A percentile compares a stretch with the other conserved stretches of the same genome.
Conservation (phyloP, 2,797 vertebrate genomes). For the Pangasius macronema region DNA sequence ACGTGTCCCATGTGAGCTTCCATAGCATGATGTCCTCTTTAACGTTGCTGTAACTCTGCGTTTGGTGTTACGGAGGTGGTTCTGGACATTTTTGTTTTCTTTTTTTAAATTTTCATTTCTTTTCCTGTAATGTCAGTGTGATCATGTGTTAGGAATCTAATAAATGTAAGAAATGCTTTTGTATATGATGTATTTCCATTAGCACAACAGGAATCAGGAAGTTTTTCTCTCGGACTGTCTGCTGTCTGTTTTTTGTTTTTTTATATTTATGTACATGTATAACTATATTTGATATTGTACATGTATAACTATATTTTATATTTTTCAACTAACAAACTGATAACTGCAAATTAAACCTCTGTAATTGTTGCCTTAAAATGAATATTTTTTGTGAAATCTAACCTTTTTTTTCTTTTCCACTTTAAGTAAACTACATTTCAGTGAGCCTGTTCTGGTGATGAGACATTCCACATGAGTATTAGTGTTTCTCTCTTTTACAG, state of each 20-base stretch:
- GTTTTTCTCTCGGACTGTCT: not conserved
- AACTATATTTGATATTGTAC: slow-evolving; percentile 45
- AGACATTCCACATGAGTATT: not conserved
- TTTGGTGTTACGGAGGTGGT: slow-evolving; percentile 13
- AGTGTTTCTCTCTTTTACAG: not conserved
- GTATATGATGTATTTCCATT: not conserved
- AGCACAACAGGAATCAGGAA: not conserved
- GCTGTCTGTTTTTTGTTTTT: not conserved
- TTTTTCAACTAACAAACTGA: slow-evolving; percentile 68
- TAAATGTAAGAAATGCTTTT: not conserved
- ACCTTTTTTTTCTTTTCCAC: no score
- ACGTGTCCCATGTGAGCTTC: not conserved
- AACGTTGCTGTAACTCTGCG: not conserved
- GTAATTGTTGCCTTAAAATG: not conserved
- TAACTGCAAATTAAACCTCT: not conserved
- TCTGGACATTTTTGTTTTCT: slow-evolving; percentile 52
- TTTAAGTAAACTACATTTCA: slow-evolving; percentile 32
- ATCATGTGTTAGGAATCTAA: not conserved
- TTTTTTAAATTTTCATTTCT: slow-evolving; percentile 24
- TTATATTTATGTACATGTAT: slow-evolving; percentile 47
- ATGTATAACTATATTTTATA: slow-evolving; percentile 64
- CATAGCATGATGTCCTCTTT: not conserved
- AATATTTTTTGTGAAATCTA: slow-evolving; percentile 23
- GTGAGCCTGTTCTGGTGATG: not conserved
- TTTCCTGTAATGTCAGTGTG: not conserved